Base-by-base conservation (phyloP, 2,113 vertebrate species). In the Riparia riparia region DNA sequence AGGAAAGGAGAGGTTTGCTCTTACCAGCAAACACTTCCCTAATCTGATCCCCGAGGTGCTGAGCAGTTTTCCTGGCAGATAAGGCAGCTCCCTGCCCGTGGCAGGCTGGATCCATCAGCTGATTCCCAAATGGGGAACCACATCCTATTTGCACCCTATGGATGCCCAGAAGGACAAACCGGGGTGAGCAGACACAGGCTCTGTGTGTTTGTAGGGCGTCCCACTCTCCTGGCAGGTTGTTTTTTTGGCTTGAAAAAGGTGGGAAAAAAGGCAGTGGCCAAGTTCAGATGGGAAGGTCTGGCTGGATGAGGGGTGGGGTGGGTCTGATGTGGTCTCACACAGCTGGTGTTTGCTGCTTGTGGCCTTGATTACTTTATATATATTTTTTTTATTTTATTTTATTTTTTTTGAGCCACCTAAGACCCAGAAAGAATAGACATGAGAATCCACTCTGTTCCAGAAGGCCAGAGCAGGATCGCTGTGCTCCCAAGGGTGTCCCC, bases 91-190 rank as follows among this genome's bases (percentile, higher is more conserved):
- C 13, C 21, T 60, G 10, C 39, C 53, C 1, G 0, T 14, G 41
- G 18, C 49, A 20, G 70, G 34, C 22, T 72, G 2, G 14, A 17
- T 11, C 56, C 47, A 17, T 3, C 29, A 19, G 10, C 22, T 65
- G 44, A 31, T 39, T 64, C 82, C 72, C 42, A 39, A 13, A 4
- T n/a, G 22, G 29, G 34, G 13, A 83, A 8, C 3, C 5, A 1
- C 29, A 7, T 64, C 63, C 71, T 0, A 0, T 28, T 24, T 41
- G n/a, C n/a, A 5, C 42, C 20, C 50, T 37, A 9, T 57, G 61
- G 6, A 15, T 57, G 25, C 65, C 29, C 1, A 1, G 34, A 54
- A 22, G 19, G 53, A 12, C 4, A 5, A 34, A 4, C 19, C 28
- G 68, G 25, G 49, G 7, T 45, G 25, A 20, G 4, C 42, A 54